Percentiles rank a stretch among this genome's conserved stretches.
phyloP scores from a whole-genome alignment of 2,113 vertebrate genomes.

The Oncorhynchus clarkii region DNA sequence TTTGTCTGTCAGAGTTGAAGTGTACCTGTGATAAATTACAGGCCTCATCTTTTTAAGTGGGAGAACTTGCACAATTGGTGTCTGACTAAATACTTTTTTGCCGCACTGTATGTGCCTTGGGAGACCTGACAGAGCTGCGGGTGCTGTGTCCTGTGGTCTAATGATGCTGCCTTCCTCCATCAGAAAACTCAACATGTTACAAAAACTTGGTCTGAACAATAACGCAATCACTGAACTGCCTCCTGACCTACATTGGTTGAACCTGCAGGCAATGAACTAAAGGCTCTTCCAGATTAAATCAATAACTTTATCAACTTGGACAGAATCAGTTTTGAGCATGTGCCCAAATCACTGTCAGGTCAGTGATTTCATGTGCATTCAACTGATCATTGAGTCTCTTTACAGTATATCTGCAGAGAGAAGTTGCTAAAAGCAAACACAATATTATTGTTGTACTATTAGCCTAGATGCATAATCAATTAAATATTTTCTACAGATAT shows the following conservation, averaged over 20 bases:
- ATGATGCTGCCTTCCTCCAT: conserved; percentile 25
- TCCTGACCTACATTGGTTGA: conserved; percentile 38
- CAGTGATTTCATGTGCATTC: not conserved
- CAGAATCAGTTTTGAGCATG: conserved; percentile 32
- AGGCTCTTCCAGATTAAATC: conserved; percentile 25
- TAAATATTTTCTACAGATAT: conserved; percentile 33
- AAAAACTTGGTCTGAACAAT: conserved; percentile 32
- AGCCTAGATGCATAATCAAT: not conserved
- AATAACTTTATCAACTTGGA: conserved; percentile 34
- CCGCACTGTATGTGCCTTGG: not conserved
- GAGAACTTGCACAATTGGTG: too few relatives aligned
- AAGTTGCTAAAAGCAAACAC: not conserved
- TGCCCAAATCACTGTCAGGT: conserved; percentile 33
- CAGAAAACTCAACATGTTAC: conserved; percentile 29
- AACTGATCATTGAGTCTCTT: too few relatives aligned
- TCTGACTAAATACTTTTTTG: too few relatives aligned
- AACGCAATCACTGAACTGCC: conserved; percentile 32
- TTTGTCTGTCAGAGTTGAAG: too few relatives aligned
- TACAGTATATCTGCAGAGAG: too few relatives aligned
- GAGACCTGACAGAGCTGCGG: conserved; percentile 32
- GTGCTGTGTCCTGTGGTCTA: conserved; percentile 35
- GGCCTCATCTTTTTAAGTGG: too few relatives aligned
- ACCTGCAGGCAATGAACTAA: conserved; percentile 40
- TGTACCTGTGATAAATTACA: too few relatives aligned
- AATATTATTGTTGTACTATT: not conserved